Evolutionary conservation across 2,888 invertebrate species (phyloP).

Genomic region (Acronicta psi): DNA sequence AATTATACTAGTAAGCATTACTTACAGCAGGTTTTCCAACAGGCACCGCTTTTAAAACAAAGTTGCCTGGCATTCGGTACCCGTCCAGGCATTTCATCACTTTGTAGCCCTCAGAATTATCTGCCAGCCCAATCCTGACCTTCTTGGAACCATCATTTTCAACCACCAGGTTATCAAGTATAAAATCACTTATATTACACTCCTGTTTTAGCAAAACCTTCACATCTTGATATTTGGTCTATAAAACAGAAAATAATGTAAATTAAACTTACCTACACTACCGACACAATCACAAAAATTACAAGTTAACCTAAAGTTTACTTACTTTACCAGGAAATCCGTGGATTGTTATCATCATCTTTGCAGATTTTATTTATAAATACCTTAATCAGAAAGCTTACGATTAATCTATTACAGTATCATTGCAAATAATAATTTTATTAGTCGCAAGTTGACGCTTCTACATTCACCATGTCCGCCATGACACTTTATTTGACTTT

Average conservation of each 20-base stretch:
- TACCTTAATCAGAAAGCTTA: constrained; percentile 1
- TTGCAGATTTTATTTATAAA: constrained; percentile 43
- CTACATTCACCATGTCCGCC: too few relatives aligned
- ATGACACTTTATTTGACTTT: too few relatives aligned
- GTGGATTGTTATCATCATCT: constrained; percentile 82
- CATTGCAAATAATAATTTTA: too few relatives aligned
- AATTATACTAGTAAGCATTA: too few relatives aligned
- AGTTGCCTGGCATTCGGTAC: constrained; percentile 68
- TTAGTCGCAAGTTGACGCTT: too few relatives aligned
- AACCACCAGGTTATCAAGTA: constrained; percentile 73
- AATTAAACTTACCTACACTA: neutral
- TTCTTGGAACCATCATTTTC: constrained; percentile 74
- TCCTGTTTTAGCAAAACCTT: constrained; percentile 75
- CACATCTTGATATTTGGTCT: constrained; percentile 79
- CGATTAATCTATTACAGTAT: neutral
- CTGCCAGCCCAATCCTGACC: constrained; percentile 76
- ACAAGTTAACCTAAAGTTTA: constrained; percentile 21
- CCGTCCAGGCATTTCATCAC: constrained; percentile 78
- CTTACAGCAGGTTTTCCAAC: constrained; percentile 65
- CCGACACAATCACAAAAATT: too few relatives aligned
- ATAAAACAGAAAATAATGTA: constrained; percentile 39
- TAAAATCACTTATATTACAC: constrained; percentile 77
- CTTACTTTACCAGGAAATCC: constrained; percentile 76
- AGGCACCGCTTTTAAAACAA: constrained; percentile 69
- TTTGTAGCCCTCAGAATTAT: constrained; percentile 72